Evolutionary conservation across 2,888 invertebrate species (phyloP).

Genomic region (Parnassius mnemosyne): DNA sequence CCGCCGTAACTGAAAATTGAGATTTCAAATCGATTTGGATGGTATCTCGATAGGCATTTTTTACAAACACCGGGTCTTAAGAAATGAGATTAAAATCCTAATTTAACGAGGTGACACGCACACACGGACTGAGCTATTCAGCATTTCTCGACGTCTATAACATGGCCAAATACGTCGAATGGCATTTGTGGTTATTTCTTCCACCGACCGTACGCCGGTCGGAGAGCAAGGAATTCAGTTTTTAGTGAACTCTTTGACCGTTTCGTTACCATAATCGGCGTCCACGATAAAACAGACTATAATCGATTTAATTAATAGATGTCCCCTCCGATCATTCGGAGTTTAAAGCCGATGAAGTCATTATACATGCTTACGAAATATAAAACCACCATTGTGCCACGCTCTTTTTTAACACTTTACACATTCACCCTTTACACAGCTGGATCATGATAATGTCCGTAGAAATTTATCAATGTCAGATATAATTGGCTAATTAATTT

Average conservation of each 20-base stretch:
- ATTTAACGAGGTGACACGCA: constrained; percentile 56
- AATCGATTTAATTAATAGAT: constrained; percentile 62
- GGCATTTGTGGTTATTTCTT: constrained; percentile 52
- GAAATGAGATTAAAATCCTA: constrained; percentile 49
- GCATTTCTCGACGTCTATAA: constrained; percentile 53
- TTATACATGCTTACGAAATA: constrained; percentile 62
- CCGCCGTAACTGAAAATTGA: constrained; percentile 36
- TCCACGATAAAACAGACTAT: constrained; percentile 50
- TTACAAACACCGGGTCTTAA: constrained; percentile 36
- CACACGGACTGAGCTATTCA: constrained; percentile 46
- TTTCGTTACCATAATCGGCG: constrained; percentile 56
- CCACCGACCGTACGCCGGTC: constrained; percentile 51
- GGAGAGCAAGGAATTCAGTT: constrained; percentile 54
- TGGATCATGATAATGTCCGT: constrained; percentile 15
- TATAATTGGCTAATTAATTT: not conserved
- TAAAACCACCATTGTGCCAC: constrained; percentile 38
- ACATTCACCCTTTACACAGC: constrained; percentile 36
- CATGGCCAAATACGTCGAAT: constrained; percentile 46
- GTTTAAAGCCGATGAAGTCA: constrained; percentile 57
- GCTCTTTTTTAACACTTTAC: constrained; percentile 29
- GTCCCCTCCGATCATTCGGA: constrained; percentile 45
- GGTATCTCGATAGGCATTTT: constrained; percentile 45
- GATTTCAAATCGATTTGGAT: constrained; percentile 31
- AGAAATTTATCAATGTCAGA: constrained; percentile 11
- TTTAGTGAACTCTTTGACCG: constrained; percentile 53